Evolutionary conservation across 2,888 invertebrate genomes (phyloP), one percentile per base, ranked within the genome.

Genomic region (Lottia gigantea): DNA sequence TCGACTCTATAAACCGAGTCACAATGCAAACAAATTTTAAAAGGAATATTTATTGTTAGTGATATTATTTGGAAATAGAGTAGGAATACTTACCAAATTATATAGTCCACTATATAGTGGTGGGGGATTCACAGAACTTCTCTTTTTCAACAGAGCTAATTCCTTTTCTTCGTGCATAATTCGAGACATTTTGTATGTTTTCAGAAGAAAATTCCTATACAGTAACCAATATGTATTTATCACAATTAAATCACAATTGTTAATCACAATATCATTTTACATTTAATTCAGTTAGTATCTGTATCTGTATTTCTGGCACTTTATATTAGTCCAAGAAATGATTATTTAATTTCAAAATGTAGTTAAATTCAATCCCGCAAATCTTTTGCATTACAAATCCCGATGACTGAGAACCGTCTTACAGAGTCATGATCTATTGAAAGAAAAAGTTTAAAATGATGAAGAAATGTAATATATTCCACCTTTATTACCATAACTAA

Each of bases 71-170:
- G 31, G 31, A 31, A 40, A 8, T 31, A 31, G 31, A 31, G 31
- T 31, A 49, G 49, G 14, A 11, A 55, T 55, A 55, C 55, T n/a
- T 55, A 55, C 55, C 55, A 55, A 19, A 23, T 55, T 55, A 55
- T 55, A 55, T 12, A 55, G 23, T 12, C 55, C 55, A 55, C 55
- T 55, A 55, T 55, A 23, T 12, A 55, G 8, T 12, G 55, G 55
- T 23, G 55, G 55, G 1, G 55, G 55, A 55, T 55, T 23, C 19
- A 23, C 23, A 23, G 19, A 23, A 12, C 23, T 55, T 23, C 55
- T n/a, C 23, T 55, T 55, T n/a, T 19, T 55, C 11, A 23, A 23
- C 11, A 55, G 23, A 19, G 23, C 55, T 19, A 23, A n/a, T 55
- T 19, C 55, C 23, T 55, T 55, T 55, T 55, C 55, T 55, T 19